Base-by-base conservation (phyloP, 2,797 vertebrate species). In the Pangasius macronema region DNA sequence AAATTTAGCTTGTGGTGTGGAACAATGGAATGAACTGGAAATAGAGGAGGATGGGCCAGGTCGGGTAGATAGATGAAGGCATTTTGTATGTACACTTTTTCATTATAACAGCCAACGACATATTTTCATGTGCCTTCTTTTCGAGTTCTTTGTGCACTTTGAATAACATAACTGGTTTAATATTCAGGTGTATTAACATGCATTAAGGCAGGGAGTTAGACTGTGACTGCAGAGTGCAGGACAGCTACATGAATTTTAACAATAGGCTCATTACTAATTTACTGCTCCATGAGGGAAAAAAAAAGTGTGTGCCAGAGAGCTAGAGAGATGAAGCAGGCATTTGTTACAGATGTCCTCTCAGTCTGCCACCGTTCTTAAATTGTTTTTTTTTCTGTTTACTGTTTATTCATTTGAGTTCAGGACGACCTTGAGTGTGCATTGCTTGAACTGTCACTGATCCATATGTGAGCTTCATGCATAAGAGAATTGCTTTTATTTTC, bases 201-300 rank as follows among this genome's bases (percentile, higher is more conserved):
- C 79, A 87, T 88, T 89, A 87, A 86, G 46, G 70, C 80, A 82
- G 75, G 70, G 61, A 83, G 59, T 75, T 86, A 77, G 61, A 42
- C 80, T 51, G 67, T 33, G 33, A 75, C 86, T 89, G 87, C 42
- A 80, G 80, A 82, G 84, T 83, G 61, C 77, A 55, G 76, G 84
- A 80, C 80, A 87, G 86, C 85, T 83, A 87, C 83, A 85, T 90
- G 91, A 91, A 91, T 91, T 90, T 90, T 88, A 91, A 91, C 89
- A 89, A 85, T 88, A 85, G 73, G 24, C 88, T 91, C 88, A 91
- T 91, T 89, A 91, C 83, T 90, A 88, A 91, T 91, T 91, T 90
- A 91, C 82, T 85, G 81, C 83, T 87, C 85, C 42, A 39, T 46
- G 80, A 77, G 85, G 84, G 73, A 11, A 61, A 18, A 51, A 51